These are phyloP conservation scores for Nasonia giraulti DNA, from an alignment of 1,140 invertebrate species.

Conservation along the genomic window DNA sequence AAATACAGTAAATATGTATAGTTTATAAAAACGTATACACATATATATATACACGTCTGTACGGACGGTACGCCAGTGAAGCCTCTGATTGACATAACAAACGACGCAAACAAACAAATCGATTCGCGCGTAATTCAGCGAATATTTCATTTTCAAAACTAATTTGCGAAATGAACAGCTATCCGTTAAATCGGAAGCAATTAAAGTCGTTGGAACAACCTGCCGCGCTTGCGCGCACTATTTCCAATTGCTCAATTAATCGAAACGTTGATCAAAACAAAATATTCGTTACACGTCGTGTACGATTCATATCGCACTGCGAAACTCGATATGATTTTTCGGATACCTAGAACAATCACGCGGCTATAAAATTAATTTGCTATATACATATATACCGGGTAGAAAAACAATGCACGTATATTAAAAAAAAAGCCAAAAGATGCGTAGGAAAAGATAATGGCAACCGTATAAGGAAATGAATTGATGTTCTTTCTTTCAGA, in stretches of 20 bases:
- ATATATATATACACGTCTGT: too few relatives aligned
- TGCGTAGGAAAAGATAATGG: slow-evolving; percentile 43
- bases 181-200: not conserved
- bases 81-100: too few relatives aligned
- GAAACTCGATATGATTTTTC: not conserved
- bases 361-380: too few relatives aligned
- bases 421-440: slow-evolving; percentile 8
- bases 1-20: not conserved
- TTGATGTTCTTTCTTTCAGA: slow-evolving; percentile 75
- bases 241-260: not conserved
- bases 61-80: too few relatives aligned
- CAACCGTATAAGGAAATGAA: slow-evolving; percentile 67
- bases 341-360: too few relatives aligned
- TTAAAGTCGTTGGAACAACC: not conserved
- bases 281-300: too few relatives aligned
- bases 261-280: not conserved
- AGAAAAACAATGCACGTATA: not conserved
- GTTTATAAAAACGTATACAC: not conserved
- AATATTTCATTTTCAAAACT: too few relatives aligned
- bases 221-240: not conserved
- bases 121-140: too few relatives aligned
- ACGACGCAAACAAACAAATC: too few relatives aligned
- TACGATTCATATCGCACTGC: not conserved
- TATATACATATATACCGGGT: too few relatives aligned
- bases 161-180: too few relatives aligned